phyloP scores from a whole-genome alignment of 1,140 invertebrate species.

The Galleria mellonella region DNA sequence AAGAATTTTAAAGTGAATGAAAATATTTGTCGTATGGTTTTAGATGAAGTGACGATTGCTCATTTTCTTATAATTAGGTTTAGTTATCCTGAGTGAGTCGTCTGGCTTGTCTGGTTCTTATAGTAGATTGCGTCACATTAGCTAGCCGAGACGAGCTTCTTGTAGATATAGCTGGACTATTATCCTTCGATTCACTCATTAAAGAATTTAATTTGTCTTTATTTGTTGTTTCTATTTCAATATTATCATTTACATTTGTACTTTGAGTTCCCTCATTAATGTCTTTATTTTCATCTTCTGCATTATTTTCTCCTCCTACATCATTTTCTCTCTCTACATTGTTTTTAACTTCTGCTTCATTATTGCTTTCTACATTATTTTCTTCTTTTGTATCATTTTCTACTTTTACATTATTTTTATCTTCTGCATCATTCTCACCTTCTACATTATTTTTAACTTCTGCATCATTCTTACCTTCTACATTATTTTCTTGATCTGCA shows the following conservation, averaged over 20 bases:
- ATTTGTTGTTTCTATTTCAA: slow-evolving; percentile 4
- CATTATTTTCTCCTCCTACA: background rate
- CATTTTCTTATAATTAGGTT: no score
- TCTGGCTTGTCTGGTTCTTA: slow-evolving; percentile 45
- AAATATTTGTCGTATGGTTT: no score
- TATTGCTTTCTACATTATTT: background rate
- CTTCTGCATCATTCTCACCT: background rate
- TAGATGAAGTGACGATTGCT: no score
- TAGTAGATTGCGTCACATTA: slow-evolving; percentile 19
- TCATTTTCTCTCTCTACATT: background rate
- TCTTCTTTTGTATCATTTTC: background rate
- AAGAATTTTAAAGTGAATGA: no score
- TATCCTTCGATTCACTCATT: slow-evolving; percentile 15
- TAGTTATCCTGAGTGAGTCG: slow-evolving; percentile 18
- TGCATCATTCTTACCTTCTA: background rate
- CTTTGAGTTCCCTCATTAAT: background rate
- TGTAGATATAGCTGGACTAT: slow-evolving; percentile 30
- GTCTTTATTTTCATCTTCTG: background rate
- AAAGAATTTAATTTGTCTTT: slow-evolving; percentile 3
- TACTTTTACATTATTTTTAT: slow-evolving; percentile 4
- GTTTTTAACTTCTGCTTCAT: background rate
- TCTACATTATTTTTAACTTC: slow-evolving; percentile 3
- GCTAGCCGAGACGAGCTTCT: slow-evolving; percentile 30
- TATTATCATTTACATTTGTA: background rate
- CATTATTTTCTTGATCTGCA: no score